Evolutionary conservation across 2,888 invertebrate species (phyloP).

Genomic region (Didymodactylos carnosus): DNA sequence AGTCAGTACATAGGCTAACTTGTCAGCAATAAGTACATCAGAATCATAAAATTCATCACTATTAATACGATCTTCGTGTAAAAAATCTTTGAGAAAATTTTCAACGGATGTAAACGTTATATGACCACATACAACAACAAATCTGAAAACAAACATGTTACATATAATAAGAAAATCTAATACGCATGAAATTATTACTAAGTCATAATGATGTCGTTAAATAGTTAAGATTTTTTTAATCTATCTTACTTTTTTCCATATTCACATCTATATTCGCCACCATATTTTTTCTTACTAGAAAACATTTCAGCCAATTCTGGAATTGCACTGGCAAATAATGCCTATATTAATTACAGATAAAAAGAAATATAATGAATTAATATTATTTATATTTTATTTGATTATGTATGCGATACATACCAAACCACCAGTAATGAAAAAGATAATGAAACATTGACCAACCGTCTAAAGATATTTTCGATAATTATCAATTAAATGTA

Average conservation of each 20-base stretch:
- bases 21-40: conserved; percentile 97
- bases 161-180: too few species aligned
- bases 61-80: conserved; percentile 80
- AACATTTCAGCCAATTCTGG: conserved; percentile 99
- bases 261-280: conserved; percentile 98
- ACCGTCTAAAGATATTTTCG: too few species aligned
- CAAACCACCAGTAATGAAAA: conserved; percentile 99
- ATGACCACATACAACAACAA: conserved; percentile 99
- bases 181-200: too few species aligned
- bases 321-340: conserved; percentile 99
- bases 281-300: conserved; percentile 97
- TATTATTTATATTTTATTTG: too few species aligned
- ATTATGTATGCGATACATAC: too few species aligned
- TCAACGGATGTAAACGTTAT: conserved; percentile 99
- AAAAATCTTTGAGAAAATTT: conserved; percentile 99
- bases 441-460: conserved; percentile 94
- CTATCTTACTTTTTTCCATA: conserved; percentile 99
- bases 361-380: too few species aligned
- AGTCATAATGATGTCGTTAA: too few species aligned
- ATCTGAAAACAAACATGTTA: conserved; percentile 45
- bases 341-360: too few species aligned
- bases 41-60: conserved; percentile 72
- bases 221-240: too few species aligned
- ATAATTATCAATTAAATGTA: too few species aligned
- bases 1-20: too few species aligned